Evolutionary conservation across 1,140 invertebrate genomes (phyloP).

Genomic region (Drosophila prosaltans): DNA sequence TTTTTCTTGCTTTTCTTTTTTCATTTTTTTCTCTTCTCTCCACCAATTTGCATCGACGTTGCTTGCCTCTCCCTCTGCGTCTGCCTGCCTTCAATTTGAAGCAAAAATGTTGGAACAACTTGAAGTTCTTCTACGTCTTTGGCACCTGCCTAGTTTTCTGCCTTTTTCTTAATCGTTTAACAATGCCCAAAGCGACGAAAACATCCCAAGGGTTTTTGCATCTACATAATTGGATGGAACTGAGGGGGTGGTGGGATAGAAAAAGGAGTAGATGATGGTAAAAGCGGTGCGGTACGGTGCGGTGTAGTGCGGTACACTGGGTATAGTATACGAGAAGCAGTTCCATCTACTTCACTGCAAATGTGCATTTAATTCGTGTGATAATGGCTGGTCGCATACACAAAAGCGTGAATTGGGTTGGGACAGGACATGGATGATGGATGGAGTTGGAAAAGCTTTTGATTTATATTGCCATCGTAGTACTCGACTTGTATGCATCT

Average conservation of each 20-base stretch:
- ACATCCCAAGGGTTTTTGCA: conserved; percentile 45
- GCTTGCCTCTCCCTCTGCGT: background rate
- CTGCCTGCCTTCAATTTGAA: conserved; percentile 60
- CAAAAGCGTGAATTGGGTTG: background rate
- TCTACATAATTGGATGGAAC: conserved; percentile 58
- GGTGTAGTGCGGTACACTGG: background rate
- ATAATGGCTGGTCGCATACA: conserved; percentile 45
- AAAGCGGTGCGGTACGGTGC: background rate
- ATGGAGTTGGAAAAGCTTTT: conserved; percentile 78
- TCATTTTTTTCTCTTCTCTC: no score
- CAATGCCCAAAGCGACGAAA: conserved; percentile 68
- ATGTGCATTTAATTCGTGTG: conserved; percentile 78
- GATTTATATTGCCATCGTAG: conserved; percentile 75
- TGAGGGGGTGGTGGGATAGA: background rate
- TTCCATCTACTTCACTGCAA: conserved; percentile 44
- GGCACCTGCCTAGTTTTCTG: conserved; percentile 60
- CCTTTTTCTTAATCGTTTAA: conserved; percentile 75
- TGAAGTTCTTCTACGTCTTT: conserved; percentile 40
- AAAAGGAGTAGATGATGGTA: background rate
- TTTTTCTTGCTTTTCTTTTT: no score
- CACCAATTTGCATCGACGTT: conserved; percentile 45
- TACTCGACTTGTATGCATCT: conserved; percentile 33
- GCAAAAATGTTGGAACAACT: conserved; percentile 46
- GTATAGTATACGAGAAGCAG: background rate
- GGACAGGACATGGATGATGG: conserved; percentile 62